These are phyloP conservation scores for Phataginus tetradactyla DNA, from an alignment of 2,797 vertebrate genomes.

Conservation along the genomic window DNA sequence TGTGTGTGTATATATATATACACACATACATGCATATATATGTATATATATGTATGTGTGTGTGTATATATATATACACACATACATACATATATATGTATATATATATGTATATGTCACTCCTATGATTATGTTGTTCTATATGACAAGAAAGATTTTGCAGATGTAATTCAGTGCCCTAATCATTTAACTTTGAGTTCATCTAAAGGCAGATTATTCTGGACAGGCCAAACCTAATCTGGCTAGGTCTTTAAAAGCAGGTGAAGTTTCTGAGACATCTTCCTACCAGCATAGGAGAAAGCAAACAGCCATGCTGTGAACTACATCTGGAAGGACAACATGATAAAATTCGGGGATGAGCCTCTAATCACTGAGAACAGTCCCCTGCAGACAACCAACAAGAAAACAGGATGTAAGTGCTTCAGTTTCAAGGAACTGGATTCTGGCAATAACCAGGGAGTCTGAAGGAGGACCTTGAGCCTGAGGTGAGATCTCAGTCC, in stretches of 20 bases:
- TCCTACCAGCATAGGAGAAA: background rate
- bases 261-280: background rate
- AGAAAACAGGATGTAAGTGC: background rate
- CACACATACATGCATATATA: too few species aligned
- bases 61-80: too few species aligned
- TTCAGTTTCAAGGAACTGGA: background rate
- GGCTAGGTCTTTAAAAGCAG: background rate
- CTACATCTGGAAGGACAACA: fast-evolving
- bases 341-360: background rate
- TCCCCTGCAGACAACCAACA: background rate
- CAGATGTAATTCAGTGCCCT: background rate
- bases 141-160: background rate
- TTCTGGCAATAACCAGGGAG: background rate
- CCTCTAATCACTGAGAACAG: background rate
- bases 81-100: too few species aligned
- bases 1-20: background rate
- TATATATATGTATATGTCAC: background rate
- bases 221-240: background rate
- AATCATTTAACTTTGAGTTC: background rate
- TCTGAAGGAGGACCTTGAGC: background rate
- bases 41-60: background rate
- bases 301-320: background rate
- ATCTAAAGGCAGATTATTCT: background rate
- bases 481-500: background rate
- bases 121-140: background rate